Base-by-base conservation (phyloP, 2,888 invertebrate genomes). In the Hyalella azteca region DNA sequence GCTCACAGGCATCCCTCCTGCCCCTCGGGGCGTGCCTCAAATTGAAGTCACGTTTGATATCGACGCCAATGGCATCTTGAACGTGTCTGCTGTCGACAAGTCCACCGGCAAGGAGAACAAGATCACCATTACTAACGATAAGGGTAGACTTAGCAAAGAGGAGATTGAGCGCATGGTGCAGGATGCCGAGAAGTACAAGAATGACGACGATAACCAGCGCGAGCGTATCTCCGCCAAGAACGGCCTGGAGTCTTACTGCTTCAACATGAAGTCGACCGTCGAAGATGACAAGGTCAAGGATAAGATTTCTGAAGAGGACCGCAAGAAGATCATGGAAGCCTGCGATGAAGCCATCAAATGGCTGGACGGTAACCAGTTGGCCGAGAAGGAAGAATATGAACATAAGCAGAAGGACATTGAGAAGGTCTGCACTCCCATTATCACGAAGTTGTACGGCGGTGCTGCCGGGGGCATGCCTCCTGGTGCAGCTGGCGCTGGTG, bases 211-310 rank as follows among this genome's bases (percentile, higher is more conserved):
- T 86, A 86, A 29, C 39, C 75, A 75, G 45, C 75, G 75, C 36
- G 75, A 75, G 75, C 40, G 45, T 13, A 75, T 75, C 15, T 90
- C 93, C 81, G 93, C 95, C 81, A 96, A 96, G 91, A 94, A 95
- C 87, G 91, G 87, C 39, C 86, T 90, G 76, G 88, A 91, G 86
- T 85, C 85, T 9, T 85, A 85, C 79, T 84, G 89, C 73, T 91
- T 89, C 87, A 89, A 89, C 87, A 90, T 91, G 88, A 98, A 98
- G 92, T 93, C 94, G 85, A 94, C 95, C 83, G 81, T 87, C 88
- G 97, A 98, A 87, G 98, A 97, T 87, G 97, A 97, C 86, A 97
- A 97, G 88, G 90, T 97, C 85, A 97, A 97, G 90, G 94, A 93
- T 87, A 96, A 96, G 89, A 93, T 97, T 88, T 89, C 92, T 0